Evolutionary conservation across 2,888 invertebrate genomes (phyloP).

Genomic region (Parnassius smintheus): DNA sequence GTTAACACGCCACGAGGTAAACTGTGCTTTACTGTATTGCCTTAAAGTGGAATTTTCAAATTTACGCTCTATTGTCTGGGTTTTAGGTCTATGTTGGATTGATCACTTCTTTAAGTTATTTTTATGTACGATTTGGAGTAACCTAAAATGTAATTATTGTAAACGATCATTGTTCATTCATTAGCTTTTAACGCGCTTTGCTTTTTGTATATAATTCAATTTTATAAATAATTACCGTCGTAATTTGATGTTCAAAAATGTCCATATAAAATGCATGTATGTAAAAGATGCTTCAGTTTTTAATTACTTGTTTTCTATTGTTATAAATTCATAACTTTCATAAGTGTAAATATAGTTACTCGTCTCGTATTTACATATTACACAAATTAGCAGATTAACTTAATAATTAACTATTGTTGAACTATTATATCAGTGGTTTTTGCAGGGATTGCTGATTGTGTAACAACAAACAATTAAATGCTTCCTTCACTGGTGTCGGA

Average conservation of each 20-base stretch:
- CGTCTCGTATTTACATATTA: too few relatives aligned
- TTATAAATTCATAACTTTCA: too few relatives aligned
- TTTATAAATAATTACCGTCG: neutral
- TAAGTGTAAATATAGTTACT: too few relatives aligned
- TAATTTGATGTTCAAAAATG: neutral
- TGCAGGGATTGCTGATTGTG: too few relatives aligned
- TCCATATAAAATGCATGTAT: neutral
- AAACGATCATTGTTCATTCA: neutral
- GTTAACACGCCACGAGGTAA: constrained; percentile 82
- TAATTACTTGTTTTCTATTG: too few relatives aligned
- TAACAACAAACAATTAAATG: too few relatives aligned
- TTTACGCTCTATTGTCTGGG: too few relatives aligned
- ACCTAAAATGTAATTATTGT: neutral
- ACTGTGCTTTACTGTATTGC: neutral
- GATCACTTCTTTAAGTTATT: neutral
- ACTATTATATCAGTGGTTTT: too few relatives aligned
- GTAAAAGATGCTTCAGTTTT: neutral
- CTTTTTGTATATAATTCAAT: constrained; percentile 19
- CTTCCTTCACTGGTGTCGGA: too few relatives aligned
- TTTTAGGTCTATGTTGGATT: neutral
- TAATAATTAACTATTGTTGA: too few relatives aligned
- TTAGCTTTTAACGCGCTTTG: constrained; percentile 19
- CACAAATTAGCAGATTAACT: too few relatives aligned
- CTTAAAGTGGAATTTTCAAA: neutral
- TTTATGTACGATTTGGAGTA: neutral